These are phyloP conservation scores for Globia sparganii DNA, from an alignment of 2,888 invertebrate species.

Conservation along the genomic window DNA sequence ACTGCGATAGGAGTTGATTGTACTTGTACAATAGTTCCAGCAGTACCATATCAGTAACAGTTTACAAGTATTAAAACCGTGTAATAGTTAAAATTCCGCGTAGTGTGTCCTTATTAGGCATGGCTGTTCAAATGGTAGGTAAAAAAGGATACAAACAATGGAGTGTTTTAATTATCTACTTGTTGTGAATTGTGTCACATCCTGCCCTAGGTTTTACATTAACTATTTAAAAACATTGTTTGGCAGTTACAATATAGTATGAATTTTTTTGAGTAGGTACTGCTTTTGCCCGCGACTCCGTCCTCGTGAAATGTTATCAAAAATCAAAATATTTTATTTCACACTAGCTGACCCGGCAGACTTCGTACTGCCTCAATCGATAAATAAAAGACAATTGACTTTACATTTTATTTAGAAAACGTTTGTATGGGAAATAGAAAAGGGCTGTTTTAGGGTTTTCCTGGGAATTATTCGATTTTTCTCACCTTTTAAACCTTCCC, in stretches of 20 bases:
- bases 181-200: slow-evolving; percentile 39
- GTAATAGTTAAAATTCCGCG: slow-evolving; percentile 1
- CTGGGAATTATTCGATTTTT: no score
- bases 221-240: slow-evolving; percentile 2
- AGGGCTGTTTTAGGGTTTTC: no score
- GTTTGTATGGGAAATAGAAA: no score
- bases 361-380: no score
- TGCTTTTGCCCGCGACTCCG: no score
- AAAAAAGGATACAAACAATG: slow-evolving; percentile 37
- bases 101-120: slow-evolving; percentile 24
- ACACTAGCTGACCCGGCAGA: no score
- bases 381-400: no score
- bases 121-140: slow-evolving; percentile 5
- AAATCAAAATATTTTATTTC: no score
- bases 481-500: no score
- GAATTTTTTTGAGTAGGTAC: slow-evolving; percentile 12
- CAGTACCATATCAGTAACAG: slow-evolving; percentile 21
- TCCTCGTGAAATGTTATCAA: no score
- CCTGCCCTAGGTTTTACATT: slow-evolving; percentile 28
- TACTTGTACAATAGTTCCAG: not conserved
- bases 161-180: slow-evolving; percentile 45
- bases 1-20: no score
- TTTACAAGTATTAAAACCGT: slow-evolving; percentile 5
- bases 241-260: slow-evolving; percentile 26
- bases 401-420: no score